A percentile compares a stretch with the other conserved stretches of the same genome.
Evolutionary conservation across 2,797 vertebrate species (phyloP).

Genomic region (Coregonus sp.): DNA sequence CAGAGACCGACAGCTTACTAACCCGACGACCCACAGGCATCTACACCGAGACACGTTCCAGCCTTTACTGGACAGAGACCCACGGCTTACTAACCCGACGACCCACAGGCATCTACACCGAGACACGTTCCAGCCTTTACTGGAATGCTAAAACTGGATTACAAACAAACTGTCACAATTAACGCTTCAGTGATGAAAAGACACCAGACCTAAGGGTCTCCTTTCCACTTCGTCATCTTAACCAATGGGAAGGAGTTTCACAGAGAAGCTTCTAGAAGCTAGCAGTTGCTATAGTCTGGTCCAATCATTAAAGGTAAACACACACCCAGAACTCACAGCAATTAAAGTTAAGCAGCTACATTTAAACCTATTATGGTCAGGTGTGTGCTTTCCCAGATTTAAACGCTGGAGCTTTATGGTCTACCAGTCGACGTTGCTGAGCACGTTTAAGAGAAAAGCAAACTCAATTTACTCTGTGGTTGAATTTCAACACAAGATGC

Average conservation of each 20-base stretch:
- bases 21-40: too few relatives aligned
- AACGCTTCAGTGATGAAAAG: too few relatives aligned
- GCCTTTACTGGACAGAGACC: too few relatives aligned
- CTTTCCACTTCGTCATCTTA: too few relatives aligned
- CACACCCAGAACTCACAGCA: neutral
- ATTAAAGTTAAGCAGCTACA: constrained; percentile 9
- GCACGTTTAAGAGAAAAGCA: neutral
- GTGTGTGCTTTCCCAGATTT: constrained; percentile 4
- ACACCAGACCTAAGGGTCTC: too few relatives aligned
- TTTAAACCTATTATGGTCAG: neutral
- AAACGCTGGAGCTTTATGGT: neutral
- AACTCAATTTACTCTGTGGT: constrained; percentile 1
- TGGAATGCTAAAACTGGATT: neutral
- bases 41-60: too few relatives aligned
- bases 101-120: constrained; percentile 19
- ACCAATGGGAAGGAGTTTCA: too few relatives aligned
- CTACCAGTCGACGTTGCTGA: neutral
- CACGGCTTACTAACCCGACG: constrained; percentile 1
- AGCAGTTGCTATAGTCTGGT: neutral
- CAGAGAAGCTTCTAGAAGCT: neutral
- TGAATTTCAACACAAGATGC: neutral
- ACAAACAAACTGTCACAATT: neutral
- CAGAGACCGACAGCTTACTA: constrained; percentile 9
- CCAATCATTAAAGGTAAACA: neutral
- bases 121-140: constrained; percentile 7